Conservation (phyloP, 2,113 vertebrate genomes). For the Eclectus roratus region DNA sequence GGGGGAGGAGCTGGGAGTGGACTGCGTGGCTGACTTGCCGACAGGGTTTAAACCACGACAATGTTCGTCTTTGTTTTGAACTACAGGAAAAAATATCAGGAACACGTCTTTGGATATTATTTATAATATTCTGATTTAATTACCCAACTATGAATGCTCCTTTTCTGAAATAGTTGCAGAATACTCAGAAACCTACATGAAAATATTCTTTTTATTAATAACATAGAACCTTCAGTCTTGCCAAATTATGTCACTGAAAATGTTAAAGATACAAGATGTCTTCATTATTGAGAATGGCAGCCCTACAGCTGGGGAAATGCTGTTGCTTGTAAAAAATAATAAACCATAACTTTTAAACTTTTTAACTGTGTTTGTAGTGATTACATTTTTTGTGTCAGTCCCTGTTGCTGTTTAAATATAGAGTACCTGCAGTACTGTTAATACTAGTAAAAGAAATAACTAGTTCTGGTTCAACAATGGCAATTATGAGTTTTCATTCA, state of each 20-base stretch:
- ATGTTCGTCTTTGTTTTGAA: not conserved
- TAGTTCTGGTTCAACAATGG: not conserved
- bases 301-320: not conserved
- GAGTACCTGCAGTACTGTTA: not conserved
- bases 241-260: not conserved
- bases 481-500: not conserved
- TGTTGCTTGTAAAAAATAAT: not conserved
- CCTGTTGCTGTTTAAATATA: not conserved
- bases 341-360: not conserved
- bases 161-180: slow-evolving; percentile 4
- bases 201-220: not conserved
- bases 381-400: not conserved
- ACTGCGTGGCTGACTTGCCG: no score
- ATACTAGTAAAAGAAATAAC: not conserved
- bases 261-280: not conserved
- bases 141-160: not conserved
- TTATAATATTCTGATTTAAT: slow-evolving; percentile 16
- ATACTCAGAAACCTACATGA: not conserved
- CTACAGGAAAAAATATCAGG: not conserved
- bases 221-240: not conserved
- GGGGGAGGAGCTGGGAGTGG: no score
- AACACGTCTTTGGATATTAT: not conserved
- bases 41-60: no score
- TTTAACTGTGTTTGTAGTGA: not conserved
- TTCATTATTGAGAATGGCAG: not conserved